Evolutionary conservation across 2,888 invertebrate species (phyloP), one percentile per base, ranked within the genome.

Genomic region (Druceiella hillmani): DNA sequence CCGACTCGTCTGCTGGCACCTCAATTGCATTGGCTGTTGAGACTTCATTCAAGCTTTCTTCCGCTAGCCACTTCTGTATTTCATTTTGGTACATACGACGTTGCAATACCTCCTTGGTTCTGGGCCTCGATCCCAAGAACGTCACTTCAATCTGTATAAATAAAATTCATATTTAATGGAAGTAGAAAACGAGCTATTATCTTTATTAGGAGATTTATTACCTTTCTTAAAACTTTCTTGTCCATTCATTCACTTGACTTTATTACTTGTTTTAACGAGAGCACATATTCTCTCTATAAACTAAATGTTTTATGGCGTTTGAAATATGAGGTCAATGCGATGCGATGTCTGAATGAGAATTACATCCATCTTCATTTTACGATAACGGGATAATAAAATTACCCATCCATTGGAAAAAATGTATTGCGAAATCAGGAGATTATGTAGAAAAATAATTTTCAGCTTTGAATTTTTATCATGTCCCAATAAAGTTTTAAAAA

Each of bases 61-160:
- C 83, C 2, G 75, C 64, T 17, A 86, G 62, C 87, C 87, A 87
- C 53, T 79, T 79, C 44, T 75, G 76, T 53, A 87, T 85, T 52
- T 87, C 86, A 5, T 72, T 58, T 44, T 78, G 78, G 58, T 87
- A 87, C 86, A 87, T 87, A 52, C 82, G 73, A 47, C 79, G 67
- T 55, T 85, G 86, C 13, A 87, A 64, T 7, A 87, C 84, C 54
- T 86, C 85, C 52, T 84, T 75, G 24, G 83, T 87, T 30, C 86
- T 68, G 3, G 83, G 80, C 36, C 86, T 66, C n/a, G 81, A 77
- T 1, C 87, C 87, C 30, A 83, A 76, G 56, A 83, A 87, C 4
- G 78, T 72, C n/a, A 80, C 76, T 38, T 66, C 62, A 36, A 58
- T 52, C 70, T 70, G 51, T 1, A 36, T 20, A 36, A 33, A 29